phyloP scores from a whole-genome alignment of 2,797 vertebrate genomes.

The Gambelia wislizenii region DNA sequence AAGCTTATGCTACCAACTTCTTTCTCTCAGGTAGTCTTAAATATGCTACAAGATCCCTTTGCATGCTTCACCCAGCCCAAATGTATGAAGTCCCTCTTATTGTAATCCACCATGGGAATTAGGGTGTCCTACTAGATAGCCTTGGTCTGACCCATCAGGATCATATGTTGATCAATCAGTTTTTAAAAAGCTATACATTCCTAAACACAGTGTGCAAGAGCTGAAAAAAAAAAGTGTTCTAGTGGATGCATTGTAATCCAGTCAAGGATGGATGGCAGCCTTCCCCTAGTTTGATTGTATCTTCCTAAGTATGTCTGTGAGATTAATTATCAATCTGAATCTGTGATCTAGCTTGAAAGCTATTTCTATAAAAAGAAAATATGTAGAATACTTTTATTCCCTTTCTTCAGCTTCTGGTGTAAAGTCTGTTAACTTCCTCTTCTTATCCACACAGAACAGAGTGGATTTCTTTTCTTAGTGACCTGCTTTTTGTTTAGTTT shows the following conservation, averaged over 20 bases:
- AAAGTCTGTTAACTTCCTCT: neutral
- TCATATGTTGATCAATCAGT: neutral
- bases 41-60: neutral
- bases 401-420: conserved; percentile 12
- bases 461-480: neutral
- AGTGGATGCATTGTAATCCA: no score
- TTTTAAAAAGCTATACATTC: neutral
- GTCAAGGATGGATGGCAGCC: neutral
- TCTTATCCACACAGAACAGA: conserved; percentile 12
- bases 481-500: neutral
- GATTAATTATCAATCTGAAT: neutral
- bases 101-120: neutral
- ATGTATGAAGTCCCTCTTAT: no score
- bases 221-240: neutral
- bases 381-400: conserved; percentile 32
- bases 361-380: conserved; percentile 22
- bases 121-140: neutral
- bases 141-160: no score
- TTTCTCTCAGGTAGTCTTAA: no score
- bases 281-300: neutral
- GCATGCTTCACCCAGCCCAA: neutral
- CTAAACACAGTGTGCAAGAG: neutral
- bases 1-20: no score
- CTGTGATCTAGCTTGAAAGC: conserved; percentile 41
- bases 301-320: neutral